Conservation (phyloP, 2,888 invertebrate species). For the Heliconius charithonia region DNA sequence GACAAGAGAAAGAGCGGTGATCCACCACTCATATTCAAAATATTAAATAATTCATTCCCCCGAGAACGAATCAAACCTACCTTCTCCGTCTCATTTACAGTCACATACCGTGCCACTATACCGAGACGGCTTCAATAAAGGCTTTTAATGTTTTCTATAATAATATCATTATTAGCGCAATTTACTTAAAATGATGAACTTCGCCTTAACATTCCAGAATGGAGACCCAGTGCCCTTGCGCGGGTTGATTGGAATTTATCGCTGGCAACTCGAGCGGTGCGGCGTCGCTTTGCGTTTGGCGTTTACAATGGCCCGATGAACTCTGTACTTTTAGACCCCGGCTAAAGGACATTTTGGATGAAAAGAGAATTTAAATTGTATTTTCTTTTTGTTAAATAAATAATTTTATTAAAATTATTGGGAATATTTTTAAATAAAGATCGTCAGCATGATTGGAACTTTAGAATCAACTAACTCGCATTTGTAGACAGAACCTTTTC, state of each 20-base stretch:
- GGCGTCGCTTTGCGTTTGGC: slow-evolving; percentile 48
- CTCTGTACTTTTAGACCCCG: slow-evolving; percentile 46
- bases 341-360: slow-evolving; percentile 23
- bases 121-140: not conserved
- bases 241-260: slow-evolving; percentile 78
- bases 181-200: not conserved
- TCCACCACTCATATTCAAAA: no score
- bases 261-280: slow-evolving; percentile 65
- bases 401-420: not conserved
- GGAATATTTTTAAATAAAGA: no score
- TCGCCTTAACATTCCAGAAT: slow-evolving; percentile 57
- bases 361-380: slow-evolving; percentile 19
- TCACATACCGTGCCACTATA: not conserved
- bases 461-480: no score
- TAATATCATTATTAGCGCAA: no score
- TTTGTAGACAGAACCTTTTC: no score
- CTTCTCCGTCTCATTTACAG: no score
- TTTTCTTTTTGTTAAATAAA: slow-evolving; percentile 11
- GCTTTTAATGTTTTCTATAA: no score
- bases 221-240: slow-evolving; percentile 76
- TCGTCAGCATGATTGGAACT: no score
- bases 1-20: no score
- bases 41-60: not conserved
- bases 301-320: slow-evolving; percentile 53
- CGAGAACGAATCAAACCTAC: not conserved